Evolutionary conservation across 2,888 invertebrate species (phyloP), one percentile per base, ranked within the genome.

Genomic region (Epistrophe grossulariae): DNA sequence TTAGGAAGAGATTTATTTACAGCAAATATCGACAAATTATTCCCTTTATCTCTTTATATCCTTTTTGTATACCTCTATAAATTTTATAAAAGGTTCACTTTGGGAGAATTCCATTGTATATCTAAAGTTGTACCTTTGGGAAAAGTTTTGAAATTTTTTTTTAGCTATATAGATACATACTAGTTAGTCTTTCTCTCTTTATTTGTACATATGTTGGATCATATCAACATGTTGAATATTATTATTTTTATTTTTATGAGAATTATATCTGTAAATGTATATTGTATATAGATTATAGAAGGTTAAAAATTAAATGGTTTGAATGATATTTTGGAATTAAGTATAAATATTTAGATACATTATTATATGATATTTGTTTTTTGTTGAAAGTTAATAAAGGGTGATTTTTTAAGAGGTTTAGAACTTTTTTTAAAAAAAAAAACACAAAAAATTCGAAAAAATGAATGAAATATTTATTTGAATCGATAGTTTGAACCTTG

Each of bases 1-100:
- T 0, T 2, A 64, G n/a, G 24, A 7, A 28, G 64, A 48, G 31
- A 66, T 66, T 66, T 66, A 66, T 66, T 66, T 66, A 48, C 66
- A 66, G 66, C 9, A 66, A 31, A 66, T 66, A 66, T 66, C 66
- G 66, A 66, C 66, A 66, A 66, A 66, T 66, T 66, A 48, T 66
- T 66, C 66, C 66, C 66, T 35, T 62, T 62, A 62, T 62, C 62
- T 43, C 60, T 60, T 40, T 62, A 24, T 38, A 60, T 48, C 66
- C 48, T 31, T 35, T 45, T 66, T 48, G 31, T 66, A 48, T 64
- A 48, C 48, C 66, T 66, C 66, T 66, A 66, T 66, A 66, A 66
- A 66, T 66, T 43, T 66, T 66, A 45, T 48, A 66, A 48, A 48
- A 66, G 48, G 66, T 66, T 66, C 45, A 45, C 66, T 48, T 48